Evolutionary conservation across 2,797 vertebrate species (phyloP).

Genomic region (Peromyscus attwateri): DNA sequence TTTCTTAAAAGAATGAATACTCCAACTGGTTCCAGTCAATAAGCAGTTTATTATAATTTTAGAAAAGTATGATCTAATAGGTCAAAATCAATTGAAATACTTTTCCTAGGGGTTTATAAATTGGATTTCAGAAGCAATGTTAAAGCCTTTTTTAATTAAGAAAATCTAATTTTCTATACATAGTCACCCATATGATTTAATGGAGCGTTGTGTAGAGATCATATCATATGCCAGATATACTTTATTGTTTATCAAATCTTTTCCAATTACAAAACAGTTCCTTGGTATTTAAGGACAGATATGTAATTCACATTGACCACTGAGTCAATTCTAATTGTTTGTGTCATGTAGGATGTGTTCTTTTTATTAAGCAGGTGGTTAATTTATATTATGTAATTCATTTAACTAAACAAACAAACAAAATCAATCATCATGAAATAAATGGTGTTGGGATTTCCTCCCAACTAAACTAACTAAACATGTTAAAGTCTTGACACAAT

Average conservation of each 20-base stretch:
- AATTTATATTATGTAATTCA: background rate
- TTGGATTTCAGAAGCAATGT: conserved; percentile 41
- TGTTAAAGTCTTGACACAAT: background rate
- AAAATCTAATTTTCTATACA: conserved; percentile 63
- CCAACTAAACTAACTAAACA: background rate
- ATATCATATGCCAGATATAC: background rate
- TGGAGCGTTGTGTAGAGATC: background rate
- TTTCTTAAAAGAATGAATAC: conserved; percentile 1
- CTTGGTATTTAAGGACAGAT: background rate
- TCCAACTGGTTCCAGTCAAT: background rate
- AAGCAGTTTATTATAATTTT: conserved; percentile 28
- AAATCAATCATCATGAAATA: background rate
- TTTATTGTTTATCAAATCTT: conserved; percentile 55
- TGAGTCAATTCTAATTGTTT: conserved; percentile 49
- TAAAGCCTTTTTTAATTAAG: conserved; percentile 61
- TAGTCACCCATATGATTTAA: conserved; percentile 47
- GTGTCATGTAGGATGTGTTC: background rate
- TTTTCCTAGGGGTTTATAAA: conserved; percentile 29
- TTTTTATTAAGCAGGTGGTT: background rate
- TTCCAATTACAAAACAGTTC: conserved; percentile 39
- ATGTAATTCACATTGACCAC: background rate
- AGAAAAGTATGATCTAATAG: background rate
- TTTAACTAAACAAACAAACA: conserved; percentile 8
- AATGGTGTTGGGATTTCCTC: background rate
- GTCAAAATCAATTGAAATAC: conserved; percentile 51